Evolutionary conservation across 92 coral and sea anemone species (phyloP), one percentile per base, ranked within the genome.

Genomic region (Zoanthus gigantus): DNA sequence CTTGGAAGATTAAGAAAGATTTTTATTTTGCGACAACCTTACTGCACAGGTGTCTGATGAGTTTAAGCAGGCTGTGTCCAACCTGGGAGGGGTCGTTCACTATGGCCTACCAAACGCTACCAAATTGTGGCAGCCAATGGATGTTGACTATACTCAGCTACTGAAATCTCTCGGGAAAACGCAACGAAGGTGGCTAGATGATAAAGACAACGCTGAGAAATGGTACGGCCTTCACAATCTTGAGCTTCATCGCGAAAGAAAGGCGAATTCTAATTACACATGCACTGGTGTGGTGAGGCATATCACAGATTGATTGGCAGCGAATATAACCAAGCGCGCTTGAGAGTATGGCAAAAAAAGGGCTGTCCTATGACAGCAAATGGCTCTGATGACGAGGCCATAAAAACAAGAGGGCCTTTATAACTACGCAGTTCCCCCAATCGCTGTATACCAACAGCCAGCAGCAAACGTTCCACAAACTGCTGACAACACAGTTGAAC

Each of bases 161-260:
- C 61, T 88, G 30, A 88, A 88, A 85, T 61, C 71, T 63, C 71
- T 88, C 78, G 88, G 91, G 65, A 87, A 88, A 88, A 76, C 87
- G 44, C 91, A 88, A 42, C n/a, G 91, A 72, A 82, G 13, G 72
- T 88, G 91, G 91, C 69, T 89, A 71, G 72, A 89, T 65, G 88
- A 75, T 66, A 88, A 82, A 52, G 91, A 89, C 83, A 89, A 89
- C 78, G 83, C 88, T 15, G 91, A 83, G 54, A 89, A 89, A 80
- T 89, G 91, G 91, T 83, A 82, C 47, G 88, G 84, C 78, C 84
- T 77, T 67, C 82, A 79, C 76, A 45, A 68, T 23, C 23, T 23
- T 23, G 47, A 77, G 86, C 86, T 88, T 88, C 90, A 56, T 74
- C 31, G 53, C 90, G 13, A 88, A 88, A 85, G 90, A 80, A 80